Evolutionary conservation across 1,140 invertebrate species (phyloP).

Genomic region (Calosoma granatense): DNA sequence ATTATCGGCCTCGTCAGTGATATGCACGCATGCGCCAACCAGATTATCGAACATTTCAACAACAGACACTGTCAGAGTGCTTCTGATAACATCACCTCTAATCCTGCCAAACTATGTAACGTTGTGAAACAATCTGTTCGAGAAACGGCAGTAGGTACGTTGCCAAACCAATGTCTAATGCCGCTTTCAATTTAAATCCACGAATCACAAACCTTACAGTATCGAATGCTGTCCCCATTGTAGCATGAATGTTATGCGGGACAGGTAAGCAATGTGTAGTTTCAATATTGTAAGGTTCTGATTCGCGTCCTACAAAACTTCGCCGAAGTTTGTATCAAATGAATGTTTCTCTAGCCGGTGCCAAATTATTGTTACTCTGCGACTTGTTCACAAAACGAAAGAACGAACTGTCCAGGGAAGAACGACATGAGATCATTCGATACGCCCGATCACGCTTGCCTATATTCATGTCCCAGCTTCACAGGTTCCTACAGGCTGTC

Average conservation of each 20-base stretch:
- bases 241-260: too few relatives aligned
- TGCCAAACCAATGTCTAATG: too few relatives aligned
- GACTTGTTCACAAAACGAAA: constrained; percentile 50
- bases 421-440: constrained; percentile 53
- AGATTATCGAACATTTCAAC: constrained; percentile 45
- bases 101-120: constrained; percentile 47
- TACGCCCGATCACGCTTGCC: constrained; percentile 53
- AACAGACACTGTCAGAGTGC: constrained; percentile 17
- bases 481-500: constrained; percentile 46
- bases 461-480: constrained; percentile 50
- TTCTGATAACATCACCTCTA: constrained; percentile 28
- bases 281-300: too few relatives aligned
- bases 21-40: constrained; percentile 46
- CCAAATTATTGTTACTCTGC: constrained; percentile 48
- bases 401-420: constrained; percentile 41
- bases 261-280: too few relatives aligned
- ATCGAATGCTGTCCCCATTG: too few relatives aligned
- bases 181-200: too few relatives aligned
- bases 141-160: constrained; percentile 45
- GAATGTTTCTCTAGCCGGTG: constrained; percentile 35
- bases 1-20: constrained; percentile 49
- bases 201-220: too few relatives aligned
- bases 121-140: constrained; percentile 48
- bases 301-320: too few relatives aligned
- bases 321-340: too few relatives aligned